Evolutionary conservation across 2,888 invertebrate genomes (phyloP).

Genomic region (Chrysomela aeneicollis): DNA sequence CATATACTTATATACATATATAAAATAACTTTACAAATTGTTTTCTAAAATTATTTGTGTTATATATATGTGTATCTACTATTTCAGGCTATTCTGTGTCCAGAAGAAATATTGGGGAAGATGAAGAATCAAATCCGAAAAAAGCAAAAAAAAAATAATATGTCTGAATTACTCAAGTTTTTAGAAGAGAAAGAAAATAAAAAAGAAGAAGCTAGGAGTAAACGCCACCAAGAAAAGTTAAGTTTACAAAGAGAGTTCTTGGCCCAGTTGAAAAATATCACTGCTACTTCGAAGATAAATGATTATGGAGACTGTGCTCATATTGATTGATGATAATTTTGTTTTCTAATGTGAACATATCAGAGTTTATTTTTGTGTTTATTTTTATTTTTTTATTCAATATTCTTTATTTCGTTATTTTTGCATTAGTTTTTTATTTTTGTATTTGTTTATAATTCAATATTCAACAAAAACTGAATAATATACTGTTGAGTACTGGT

Average conservation of each 20-base stretch:
- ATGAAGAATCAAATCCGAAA: neutral
- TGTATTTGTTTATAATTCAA: too few relatives aligned
- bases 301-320: conserved; percentile 4
- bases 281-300: conserved; percentile 11
- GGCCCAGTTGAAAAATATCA: conserved; percentile 15
- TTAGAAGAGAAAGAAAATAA: conserved; percentile 9
- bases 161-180: conserved; percentile 10
- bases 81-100: neutral
- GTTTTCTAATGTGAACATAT: too few relatives aligned
- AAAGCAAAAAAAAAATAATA: neutral
- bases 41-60: too few relatives aligned
- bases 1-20: conserved; percentile 1
- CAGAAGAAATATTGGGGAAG: too few relatives aligned
- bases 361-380: too few relatives aligned
- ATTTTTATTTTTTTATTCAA: too few relatives aligned
- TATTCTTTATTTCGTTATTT: too few relatives aligned
- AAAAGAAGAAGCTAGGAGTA: conserved; percentile 5
- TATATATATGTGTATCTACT: neutral
- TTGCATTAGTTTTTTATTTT: too few relatives aligned
- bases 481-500: conserved; percentile 6
- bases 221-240: conserved; percentile 7
- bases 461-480: too few relatives aligned
- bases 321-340: too few relatives aligned
- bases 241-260: conserved; percentile 5
- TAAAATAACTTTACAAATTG: too few relatives aligned